Evolutionary conservation across 2,113 vertebrate species (phyloP).

Genomic region (Archocentrus centrarchus): DNA sequence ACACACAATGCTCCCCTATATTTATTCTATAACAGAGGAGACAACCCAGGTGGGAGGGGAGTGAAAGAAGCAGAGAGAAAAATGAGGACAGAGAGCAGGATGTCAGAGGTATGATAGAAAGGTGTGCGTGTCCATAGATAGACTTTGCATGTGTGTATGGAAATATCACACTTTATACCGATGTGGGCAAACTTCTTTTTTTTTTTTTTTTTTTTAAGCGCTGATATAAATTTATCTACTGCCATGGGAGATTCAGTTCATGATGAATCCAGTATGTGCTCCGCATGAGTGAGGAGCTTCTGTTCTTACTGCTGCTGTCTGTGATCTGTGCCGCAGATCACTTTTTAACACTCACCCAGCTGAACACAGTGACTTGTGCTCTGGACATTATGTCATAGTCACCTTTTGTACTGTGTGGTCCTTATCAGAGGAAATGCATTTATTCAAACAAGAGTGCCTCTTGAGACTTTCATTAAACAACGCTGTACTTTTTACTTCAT

Average conservation of each 20-base stretch:
- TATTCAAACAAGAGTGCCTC: not conserved
- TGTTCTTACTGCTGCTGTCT: constrained; percentile 5
- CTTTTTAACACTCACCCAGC: constrained; percentile 1
- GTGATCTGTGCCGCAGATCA: constrained; percentile 20
- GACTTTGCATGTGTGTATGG: constrained; percentile 6
- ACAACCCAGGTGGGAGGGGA: constrained; percentile 20
- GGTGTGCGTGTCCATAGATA: not conserved
- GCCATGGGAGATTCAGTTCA: not conserved
- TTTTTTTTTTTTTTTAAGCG: constrained; percentile 59
- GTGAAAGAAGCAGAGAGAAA: constrained; percentile 16
- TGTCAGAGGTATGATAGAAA: not conserved
- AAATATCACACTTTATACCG: constrained; percentile 53
- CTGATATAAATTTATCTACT: constrained; percentile 45
- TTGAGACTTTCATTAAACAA: not conserved
- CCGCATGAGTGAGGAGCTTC: constrained; percentile 24
- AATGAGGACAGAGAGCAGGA: constrained; percentile 47
- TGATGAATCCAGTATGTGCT: constrained; percentile 26
- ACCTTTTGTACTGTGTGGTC: constrained; percentile 22
- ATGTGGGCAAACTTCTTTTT: constrained; percentile 50
- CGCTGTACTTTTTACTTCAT: not conserved
- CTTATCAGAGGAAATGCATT: not conserved
- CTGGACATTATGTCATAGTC: constrained; percentile 17
- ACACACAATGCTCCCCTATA: constrained; percentile 1
- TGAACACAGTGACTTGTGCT: not conserved
- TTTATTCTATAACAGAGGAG: constrained; percentile 36